Conservation (phyloP, 2,888 invertebrate genomes). For the Drosophila cyrtoloma region DNA sequence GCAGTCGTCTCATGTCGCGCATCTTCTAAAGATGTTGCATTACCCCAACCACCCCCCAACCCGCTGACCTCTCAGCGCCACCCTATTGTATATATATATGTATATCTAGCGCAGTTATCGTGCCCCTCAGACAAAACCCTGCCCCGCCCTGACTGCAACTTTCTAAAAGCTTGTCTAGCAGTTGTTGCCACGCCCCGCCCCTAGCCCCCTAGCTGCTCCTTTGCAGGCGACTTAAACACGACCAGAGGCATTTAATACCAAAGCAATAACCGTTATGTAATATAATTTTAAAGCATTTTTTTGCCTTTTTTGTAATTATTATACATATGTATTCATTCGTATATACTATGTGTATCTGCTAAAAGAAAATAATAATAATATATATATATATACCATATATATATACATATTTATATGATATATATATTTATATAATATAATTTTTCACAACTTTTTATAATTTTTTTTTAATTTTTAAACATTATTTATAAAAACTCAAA, state of each 20-base stretch:
- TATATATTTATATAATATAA: conserved; percentile 22
- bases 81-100: conserved; percentile 42
- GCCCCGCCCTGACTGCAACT: conserved; percentile 44
- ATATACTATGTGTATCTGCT: conserved; percentile 40
- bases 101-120: conserved; percentile 21
- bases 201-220: conserved; percentile 44
- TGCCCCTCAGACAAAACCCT: conserved; percentile 21
- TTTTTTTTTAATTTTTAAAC: conserved; percentile 31
- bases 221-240: conserved; percentile 65
- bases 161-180: conserved; percentile 49
- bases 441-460: conserved; percentile 32
- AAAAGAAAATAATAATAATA: conserved; percentile 23
- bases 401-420: neutral
- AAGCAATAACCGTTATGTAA: conserved; percentile 83
- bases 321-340: conserved; percentile 13
- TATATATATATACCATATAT: conserved; percentile 2
- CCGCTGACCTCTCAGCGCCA: neutral
- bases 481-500: conserved; percentile 33
- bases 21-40: conserved; percentile 82
- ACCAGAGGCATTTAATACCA: conserved; percentile 85
- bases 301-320: conserved; percentile 40
- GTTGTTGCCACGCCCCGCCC: conserved; percentile 7
- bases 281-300: conserved; percentile 73
- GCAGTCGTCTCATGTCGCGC: conserved; percentile 84
- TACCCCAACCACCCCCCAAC: neutral